Base-by-base conservation (phyloP, 2,888 invertebrate species). In the Polyploca ridens region DNA sequence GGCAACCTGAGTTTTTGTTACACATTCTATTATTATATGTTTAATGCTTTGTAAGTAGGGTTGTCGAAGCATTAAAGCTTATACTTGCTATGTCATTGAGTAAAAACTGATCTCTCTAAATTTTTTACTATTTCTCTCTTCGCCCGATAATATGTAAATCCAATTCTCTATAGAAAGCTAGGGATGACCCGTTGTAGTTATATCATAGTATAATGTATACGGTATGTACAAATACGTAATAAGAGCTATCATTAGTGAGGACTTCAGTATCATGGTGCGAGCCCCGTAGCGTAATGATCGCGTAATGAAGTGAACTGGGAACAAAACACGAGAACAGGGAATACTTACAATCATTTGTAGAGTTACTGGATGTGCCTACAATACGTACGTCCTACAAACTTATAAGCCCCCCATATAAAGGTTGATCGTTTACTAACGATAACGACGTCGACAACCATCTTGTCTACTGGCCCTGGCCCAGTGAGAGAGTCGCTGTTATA, bases 291-390 rank as follows among this genome's bases (percentile, higher is more conserved):
- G 75, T 74, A 69, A 76, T 65, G 66, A 59, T 38, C 62, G 71
- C 66, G 67, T 77, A 79, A 79, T 79, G 78, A 81, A 75, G 73
- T 68, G 72, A 58, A 46, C 49, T 61, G 61, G 49, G 44, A 19
- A 54, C 61, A 27, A 14, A 67, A 68, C 71, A 70, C 74, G 73
- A 73, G 75, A 71, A 74, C 73, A 74, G 72, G 65, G 79, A 80
- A 76, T 71, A 67, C 81, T 64, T 76, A 73, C 62, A 66, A 74
- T 44, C 67, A 35, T 66, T 13, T n/a, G 63, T 73, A 80, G 35
- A 71, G 58, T n/a, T 14, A 33, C 76, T 82, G 66, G 81, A 82
- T 69, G 73, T 19, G 73, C 38, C 66, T 19, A 19, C 14, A 46
- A 27, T 46, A 35, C 7, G 1, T 35, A 5, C 35, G 27, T 27